Evolutionary conservation across 2,888 invertebrate genomes (phyloP), one percentile per base, ranked within the genome.

Genomic region (Lithodes maja): DNA sequence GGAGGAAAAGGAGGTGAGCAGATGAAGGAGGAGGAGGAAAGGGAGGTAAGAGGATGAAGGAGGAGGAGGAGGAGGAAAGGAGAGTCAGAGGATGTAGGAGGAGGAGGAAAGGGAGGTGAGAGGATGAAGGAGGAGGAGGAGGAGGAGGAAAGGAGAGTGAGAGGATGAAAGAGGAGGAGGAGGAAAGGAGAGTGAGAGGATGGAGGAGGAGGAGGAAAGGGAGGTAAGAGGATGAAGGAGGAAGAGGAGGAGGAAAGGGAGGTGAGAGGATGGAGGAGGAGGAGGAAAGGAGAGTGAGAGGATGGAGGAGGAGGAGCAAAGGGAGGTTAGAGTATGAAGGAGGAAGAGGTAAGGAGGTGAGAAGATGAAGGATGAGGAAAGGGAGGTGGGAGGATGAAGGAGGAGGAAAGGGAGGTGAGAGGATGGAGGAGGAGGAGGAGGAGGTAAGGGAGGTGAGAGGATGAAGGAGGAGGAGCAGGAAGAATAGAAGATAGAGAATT

Each of bases 331-430:
- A 52, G 50, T n/a, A 33, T 74, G 54, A 53, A 54, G 68, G 83
- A 53, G 33, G 54, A 33, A 53, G 50, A 78, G 52, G 49, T 12
- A 50, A 2, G 9, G 54, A 17, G 52, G 75, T 33, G 33, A 54
- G 54, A n/a, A 54, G 53, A 17, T 9, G 68, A 61, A 33, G 12
- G 3, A 12, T 1, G 80, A 80, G 54, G 17, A 15, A 55, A 9
- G 77, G 75, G 15, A 9, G 50, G 33, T 5, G 61, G 7, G 12
- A 1, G 33, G 17, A n/a, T n/a, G 17, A 52, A 68, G 71, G 33
- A 50, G 68, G 78, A 78, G 78, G 17, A 49, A 77, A 78, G 3
- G 78, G 53, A 61, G 55, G 85, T 75, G 61, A 75, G 85, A 85
- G 53, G 55, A 53, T 52, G 52, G 52, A 33, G 5, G 74, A 74